Conservation (phyloP, 2,113 vertebrate genomes). For the Pseudopodoces humilis region DNA sequence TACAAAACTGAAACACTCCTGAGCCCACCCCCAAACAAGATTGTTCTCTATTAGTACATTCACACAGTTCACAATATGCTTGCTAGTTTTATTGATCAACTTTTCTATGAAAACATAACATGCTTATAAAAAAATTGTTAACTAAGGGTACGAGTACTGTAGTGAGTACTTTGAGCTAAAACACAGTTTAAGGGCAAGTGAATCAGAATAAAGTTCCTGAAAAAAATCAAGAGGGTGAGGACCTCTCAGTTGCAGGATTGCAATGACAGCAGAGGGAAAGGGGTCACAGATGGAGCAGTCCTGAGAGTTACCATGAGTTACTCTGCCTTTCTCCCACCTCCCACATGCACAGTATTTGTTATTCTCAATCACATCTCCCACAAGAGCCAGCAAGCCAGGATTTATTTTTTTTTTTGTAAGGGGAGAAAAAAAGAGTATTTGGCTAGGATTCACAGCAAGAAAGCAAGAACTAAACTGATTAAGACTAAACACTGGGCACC, state of each 20-base stretch:
- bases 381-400: not conserved
- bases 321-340: slow-evolving; percentile 30
- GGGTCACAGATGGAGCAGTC: slow-evolving; percentile 7
- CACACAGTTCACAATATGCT: not conserved
- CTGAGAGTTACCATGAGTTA: not conserved
- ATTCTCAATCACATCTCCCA: slow-evolving; percentile 20
- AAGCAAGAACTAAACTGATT: slow-evolving; percentile 58
- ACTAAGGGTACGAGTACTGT: not conserved
- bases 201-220: not conserved
- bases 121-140: not conserved
- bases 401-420: not conserved
- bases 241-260: not conserved
- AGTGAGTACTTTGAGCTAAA: not conserved
- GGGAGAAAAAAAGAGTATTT: not conserved
- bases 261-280: not conserved
- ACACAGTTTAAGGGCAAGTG: not conserved
- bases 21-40: not conserved
- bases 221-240: not conserved
- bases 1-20: rapidly evolving
- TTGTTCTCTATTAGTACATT: not conserved
- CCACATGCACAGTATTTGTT: not conserved
- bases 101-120: not conserved
- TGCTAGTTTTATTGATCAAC: not conserved
- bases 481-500: slow-evolving; percentile 59
- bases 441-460: slow-evolving; percentile 23